Evolutionary conservation across 2,113 vertebrate genomes (phyloP), one percentile per base, ranked within the genome.

Genomic region (Pan troglodytes): DNA sequence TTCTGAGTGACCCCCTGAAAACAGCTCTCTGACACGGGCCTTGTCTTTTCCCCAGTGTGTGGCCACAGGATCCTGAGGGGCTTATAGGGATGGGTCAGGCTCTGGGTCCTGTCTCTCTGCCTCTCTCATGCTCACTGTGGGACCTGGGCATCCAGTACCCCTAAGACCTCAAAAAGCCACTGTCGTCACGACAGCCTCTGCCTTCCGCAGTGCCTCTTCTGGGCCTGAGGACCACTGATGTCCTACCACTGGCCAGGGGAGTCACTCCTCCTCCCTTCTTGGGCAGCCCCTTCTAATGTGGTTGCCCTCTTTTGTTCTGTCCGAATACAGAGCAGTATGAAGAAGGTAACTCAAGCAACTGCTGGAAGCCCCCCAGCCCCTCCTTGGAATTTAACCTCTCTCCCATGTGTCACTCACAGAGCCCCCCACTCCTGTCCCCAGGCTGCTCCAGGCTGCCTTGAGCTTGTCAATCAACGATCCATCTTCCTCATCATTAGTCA

Each of bases 301-400:
- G 72, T 22, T 22, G 76, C 90, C 67, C 17, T 80, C 94, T 93
- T 45, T 95, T 91, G 72, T 94, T 80, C 32, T 98, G 94, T 96
- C 87, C 98, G 95, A 97, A 98, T 98, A 61, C 98, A 98, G 99
- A 99, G 98, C 99, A 99, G 40, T 98, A 98, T 3, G 99, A 99
- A 98, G 99, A 99, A 99, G 99, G 99, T 99, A 99, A 99, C 59
- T 8, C 17, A 3, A n/a, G 64, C 0, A 6, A 43, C 78, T 50
- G 20, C 32, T 0, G 4, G 14, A 40, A 48, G 38, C n/a, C 59
- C 57, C 18, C 75, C 1, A 18, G 32, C 17, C 38, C 20, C 64
- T 20, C 85, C 27, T 48, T 45, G 68, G 14, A 20, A 18, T 40
- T 3, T 4, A 8, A 5, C 35, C 45, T 16, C 11, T 1, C 22